Percentiles rank a stretch among this genome's conserved stretches.
These are phyloP conservation scores for Trichogramma dendrolimi DNA, from an alignment of 2,888 invertebrate genomes.

Conservation along the genomic window DNA sequence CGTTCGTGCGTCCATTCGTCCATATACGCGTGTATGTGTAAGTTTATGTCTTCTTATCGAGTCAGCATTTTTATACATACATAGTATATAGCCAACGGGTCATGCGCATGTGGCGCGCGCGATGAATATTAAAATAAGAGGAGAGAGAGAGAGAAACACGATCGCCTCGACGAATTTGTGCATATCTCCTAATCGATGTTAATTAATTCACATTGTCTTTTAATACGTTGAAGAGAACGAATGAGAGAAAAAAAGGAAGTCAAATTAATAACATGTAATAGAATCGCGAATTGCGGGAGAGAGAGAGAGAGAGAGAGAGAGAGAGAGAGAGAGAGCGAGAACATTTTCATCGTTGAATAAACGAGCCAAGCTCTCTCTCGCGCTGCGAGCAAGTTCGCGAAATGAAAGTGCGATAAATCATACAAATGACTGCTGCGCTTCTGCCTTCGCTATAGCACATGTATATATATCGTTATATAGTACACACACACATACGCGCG, in stretches of 20 bases:
- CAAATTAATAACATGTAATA: no score
- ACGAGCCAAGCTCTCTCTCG: no score
- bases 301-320: neutral
- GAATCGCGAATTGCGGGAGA: neutral
- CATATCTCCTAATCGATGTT: no score
- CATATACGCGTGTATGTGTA: neutral
- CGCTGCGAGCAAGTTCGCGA: neutral
- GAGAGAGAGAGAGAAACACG: neutral
- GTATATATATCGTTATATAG: no score
- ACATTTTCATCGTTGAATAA: neutral
- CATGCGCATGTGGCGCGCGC: neutral
- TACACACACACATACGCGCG: no score
- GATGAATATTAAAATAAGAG: neutral
- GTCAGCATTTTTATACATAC: conserved; percentile 25
- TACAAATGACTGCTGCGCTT: no score
- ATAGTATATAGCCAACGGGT: neutral
- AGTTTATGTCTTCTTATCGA: neutral
- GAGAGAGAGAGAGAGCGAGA: neutral
- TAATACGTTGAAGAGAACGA: no score
- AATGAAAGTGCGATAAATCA: conserved; percentile 8
- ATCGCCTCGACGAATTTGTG: conserved; percentile 4
- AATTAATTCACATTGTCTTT: no score
- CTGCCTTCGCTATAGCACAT: no score
- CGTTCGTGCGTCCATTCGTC: neutral
- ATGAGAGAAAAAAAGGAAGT: no score